Percentiles rank a stretch among this genome's conserved stretches.
Conservation (phyloP, 2,797 vertebrate genomes). For the Phoeniculus purpureus region DNA sequence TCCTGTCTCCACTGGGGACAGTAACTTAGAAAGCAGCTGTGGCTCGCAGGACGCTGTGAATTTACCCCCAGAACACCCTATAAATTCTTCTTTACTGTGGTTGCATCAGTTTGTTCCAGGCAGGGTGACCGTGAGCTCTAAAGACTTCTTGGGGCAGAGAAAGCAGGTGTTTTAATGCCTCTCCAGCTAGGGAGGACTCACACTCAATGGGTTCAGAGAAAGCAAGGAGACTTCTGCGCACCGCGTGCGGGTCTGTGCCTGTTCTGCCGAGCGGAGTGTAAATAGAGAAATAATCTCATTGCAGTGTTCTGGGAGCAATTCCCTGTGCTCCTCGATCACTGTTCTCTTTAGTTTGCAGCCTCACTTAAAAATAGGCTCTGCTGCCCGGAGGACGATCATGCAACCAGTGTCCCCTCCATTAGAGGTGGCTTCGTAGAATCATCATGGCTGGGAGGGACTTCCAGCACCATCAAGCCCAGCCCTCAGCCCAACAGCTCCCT, state of each 20-base stretch:
- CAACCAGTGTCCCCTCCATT: neutral
- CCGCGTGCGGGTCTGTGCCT: neutral
- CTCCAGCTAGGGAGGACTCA: neutral
- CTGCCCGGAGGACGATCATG: neutral
- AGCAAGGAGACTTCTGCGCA: neutral
- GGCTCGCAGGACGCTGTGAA: neutral
- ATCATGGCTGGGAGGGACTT: no score
- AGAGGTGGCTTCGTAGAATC: neutral
- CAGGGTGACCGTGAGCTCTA: neutral
- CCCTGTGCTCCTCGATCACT: neutral
- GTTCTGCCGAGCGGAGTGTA: neutral
- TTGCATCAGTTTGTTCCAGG: neutral
- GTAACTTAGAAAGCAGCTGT: neutral
- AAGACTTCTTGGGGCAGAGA: neutral
- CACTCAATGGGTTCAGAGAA: neutral
- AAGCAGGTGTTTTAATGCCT: neutral
- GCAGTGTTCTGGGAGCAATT: neutral
- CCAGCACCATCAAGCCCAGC: no score
- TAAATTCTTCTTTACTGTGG: neutral
- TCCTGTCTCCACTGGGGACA: rapidly evolving
- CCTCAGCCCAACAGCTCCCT: no score
- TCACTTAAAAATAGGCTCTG: neutral
- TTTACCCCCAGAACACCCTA: neutral
- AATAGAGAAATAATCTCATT: neutral
- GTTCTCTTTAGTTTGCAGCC: neutral